Evolutionary conservation across 2,888 invertebrate genomes (phyloP).

Genomic region (Latheticus oryzae): DNA sequence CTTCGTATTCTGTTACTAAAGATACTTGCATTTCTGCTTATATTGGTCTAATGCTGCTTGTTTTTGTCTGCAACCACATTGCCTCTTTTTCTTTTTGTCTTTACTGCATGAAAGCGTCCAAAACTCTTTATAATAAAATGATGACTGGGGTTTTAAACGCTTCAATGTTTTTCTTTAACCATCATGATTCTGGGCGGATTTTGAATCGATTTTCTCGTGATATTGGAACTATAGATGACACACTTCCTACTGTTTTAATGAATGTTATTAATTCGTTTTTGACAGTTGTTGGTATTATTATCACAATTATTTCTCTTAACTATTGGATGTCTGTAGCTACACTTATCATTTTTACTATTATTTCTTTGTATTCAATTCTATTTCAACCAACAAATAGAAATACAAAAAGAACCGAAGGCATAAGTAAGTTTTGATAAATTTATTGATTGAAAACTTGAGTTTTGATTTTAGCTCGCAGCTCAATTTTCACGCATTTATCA

Average conservation of each 20-base stretch:
- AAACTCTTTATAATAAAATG: conserved; percentile 49
- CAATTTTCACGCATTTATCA: conserved; percentile 79
- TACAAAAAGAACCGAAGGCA: conserved; percentile 75
- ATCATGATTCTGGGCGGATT: conserved; percentile 53
- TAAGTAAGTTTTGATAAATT: conserved; percentile 68
- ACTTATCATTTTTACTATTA: conserved; percentile 70
- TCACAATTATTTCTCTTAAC: conserved; percentile 77
- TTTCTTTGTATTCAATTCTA: conserved; percentile 66
- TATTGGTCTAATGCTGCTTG: conserved; percentile 37
- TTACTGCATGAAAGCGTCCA: conserved; percentile 41
- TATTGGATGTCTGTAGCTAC: conserved; percentile 75
- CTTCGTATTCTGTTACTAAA: conserved; percentile 35
- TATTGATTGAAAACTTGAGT: neutral
- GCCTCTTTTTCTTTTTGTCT: conserved; percentile 18
- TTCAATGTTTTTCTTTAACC: conserved; percentile 54
- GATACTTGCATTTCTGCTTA: conserved; percentile 56
- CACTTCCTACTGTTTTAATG: conserved; percentile 65
- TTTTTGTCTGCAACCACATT: conserved; percentile 33
- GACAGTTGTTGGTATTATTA: conserved; percentile 74
- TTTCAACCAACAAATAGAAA: conserved; percentile 72
- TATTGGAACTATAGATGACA: conserved; percentile 52
- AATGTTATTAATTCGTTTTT: neutral
- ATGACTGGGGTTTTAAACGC: conserved; percentile 48
- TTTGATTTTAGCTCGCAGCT: conserved; percentile 73
- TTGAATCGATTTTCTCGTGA: conserved; percentile 61